These are phyloP conservation scores for Zelleria hepariella DNA, from an alignment of 2,888 invertebrate genomes.

Conservation along the genomic window DNA sequence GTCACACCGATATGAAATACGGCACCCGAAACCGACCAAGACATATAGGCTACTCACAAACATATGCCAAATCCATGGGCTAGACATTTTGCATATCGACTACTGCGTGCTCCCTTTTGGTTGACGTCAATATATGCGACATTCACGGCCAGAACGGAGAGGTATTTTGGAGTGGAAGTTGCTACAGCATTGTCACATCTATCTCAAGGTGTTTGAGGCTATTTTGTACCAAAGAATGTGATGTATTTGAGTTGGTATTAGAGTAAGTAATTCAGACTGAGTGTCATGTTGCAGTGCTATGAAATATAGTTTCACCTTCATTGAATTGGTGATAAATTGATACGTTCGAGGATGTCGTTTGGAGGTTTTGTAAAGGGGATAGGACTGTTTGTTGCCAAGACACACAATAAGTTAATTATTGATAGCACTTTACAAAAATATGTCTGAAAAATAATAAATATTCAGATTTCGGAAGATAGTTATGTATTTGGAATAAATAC, in stretches of 20 bases:
- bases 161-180: constrained; percentile 2
- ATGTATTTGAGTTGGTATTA: constrained; percentile 23
- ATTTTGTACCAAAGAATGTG: constrained; percentile 1
- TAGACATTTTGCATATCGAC: constrained; percentile 67
- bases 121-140: constrained; percentile 69
- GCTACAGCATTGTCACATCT: constrained; percentile 12
- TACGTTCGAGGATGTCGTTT: constrained; percentile 22
- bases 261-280: constrained; percentile 28
- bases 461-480: too few species aligned
- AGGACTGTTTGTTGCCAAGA: not conserved
- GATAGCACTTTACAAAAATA: not conserved
- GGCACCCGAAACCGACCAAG: constrained; percentile 53
- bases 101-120: constrained; percentile 61
- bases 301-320: constrained; percentile 70
- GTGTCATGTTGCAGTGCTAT: constrained; percentile 54
- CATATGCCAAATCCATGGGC: constrained; percentile 72
- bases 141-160: constrained; percentile 19
- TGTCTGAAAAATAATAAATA: too few species aligned
- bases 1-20: constrained; percentile 52
- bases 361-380: not conserved
- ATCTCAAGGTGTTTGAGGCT: not conserved
- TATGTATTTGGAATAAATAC: too few species aligned
- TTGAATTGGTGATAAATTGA: constrained; percentile 70
- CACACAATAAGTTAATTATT: not conserved
- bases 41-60: constrained; percentile 64